Conservation (phyloP, 2,797 vertebrate genomes). For the Aplochiton taeniatus region DNA sequence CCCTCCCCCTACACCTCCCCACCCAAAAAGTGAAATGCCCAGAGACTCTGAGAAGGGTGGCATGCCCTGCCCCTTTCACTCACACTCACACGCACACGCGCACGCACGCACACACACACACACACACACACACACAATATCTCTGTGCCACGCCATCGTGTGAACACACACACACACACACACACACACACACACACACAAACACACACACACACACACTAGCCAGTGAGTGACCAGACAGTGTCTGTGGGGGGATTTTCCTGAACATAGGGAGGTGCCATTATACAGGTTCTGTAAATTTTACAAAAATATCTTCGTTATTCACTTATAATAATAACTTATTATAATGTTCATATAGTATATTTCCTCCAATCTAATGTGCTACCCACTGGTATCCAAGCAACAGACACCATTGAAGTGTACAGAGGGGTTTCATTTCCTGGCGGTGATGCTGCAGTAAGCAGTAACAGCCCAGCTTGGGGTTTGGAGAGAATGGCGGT, state of each 20-base stretch:
- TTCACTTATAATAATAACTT: not conserved
- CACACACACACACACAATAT: conserved; percentile 40
- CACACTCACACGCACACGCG: conserved; percentile 32
- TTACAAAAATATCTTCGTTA: not conserved
- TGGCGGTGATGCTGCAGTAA: too few relatives aligned
- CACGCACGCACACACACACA: too few relatives aligned
- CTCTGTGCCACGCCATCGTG: conserved; percentile 49
- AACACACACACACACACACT: conserved; percentile 49
- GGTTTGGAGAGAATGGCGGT: too few relatives aligned
- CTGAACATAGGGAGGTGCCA: too few relatives aligned
- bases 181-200: too few relatives aligned
- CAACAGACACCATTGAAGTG: too few relatives aligned
- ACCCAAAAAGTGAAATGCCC: conserved; percentile 47
- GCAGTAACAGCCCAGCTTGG: not conserved
- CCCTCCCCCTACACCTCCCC: conserved; percentile 34
- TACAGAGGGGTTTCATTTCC: too few relatives aligned
- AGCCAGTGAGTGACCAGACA: conserved; percentile 69
- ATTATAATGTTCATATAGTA: not conserved
- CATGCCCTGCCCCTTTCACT: conserved; percentile 68
- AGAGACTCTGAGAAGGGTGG: conserved; percentile 46
- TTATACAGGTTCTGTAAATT: too few relatives aligned
- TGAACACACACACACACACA: conserved; percentile 51
- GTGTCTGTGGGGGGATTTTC: too few relatives aligned
- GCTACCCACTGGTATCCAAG: too few relatives aligned
- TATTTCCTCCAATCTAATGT: too few relatives aligned